Conservation (phyloP, 2,113 vertebrate species). For the Synchiropus splendidus region DNA sequence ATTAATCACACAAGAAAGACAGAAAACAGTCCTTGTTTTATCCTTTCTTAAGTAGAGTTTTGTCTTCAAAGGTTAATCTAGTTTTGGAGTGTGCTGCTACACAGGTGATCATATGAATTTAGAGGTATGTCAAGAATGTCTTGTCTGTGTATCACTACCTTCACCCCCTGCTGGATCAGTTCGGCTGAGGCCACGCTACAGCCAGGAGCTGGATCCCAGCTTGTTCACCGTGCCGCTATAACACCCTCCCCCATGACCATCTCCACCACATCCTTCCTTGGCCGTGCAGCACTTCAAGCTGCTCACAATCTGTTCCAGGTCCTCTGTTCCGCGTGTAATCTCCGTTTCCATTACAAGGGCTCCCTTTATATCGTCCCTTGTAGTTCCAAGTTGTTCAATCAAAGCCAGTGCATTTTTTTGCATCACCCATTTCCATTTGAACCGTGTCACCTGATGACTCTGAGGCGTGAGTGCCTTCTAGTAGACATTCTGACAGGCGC, state of each 20-base stretch:
- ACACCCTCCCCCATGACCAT: conserved; percentile 15
- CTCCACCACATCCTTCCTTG: conserved; percentile 42
- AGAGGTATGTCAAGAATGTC: no score
- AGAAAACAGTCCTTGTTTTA: conserved; percentile 9
- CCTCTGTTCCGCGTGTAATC: conserved; percentile 32
- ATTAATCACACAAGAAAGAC: conserved; percentile 29
- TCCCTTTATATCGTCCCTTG: conserved; percentile 19
- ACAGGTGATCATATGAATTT: no score
- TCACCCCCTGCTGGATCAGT: no score
- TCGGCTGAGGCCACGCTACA: conserved; percentile 45
- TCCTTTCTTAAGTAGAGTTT: no score
- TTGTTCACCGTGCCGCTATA: conserved; percentile 28
- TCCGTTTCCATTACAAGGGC: conserved; percentile 30
- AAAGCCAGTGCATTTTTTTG: neutral
- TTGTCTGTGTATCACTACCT: no score
- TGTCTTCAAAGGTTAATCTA: no score
- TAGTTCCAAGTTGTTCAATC: conserved; percentile 11
- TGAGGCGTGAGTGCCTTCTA: no score
- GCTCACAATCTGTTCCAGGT: conserved; percentile 47
- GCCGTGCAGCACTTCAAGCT: conserved; percentile 51
- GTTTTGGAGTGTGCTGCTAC: no score
- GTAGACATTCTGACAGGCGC: no score
- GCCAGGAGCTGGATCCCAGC: conserved; percentile 37
- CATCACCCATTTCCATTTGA: no score
- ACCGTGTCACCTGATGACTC: no score